A percentile compares a stretch with the other conserved stretches of the same genome.
phyloP scores from a whole-genome alignment of 53 echinoderm and acorn worm species.

The Mesocentrotus franciscanus region DNA sequence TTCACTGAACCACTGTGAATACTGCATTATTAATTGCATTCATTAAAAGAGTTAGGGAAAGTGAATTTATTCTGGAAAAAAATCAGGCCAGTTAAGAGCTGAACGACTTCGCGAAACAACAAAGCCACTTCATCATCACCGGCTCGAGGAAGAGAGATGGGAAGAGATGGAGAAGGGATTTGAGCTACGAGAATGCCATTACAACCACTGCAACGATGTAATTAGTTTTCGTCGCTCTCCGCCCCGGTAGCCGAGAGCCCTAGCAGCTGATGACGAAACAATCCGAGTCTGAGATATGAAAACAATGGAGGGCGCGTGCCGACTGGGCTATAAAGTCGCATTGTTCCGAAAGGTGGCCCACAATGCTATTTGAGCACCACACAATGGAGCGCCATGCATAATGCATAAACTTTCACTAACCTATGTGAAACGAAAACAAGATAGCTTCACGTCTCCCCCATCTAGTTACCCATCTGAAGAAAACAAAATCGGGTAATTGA shows the following conservation, averaged over 20 bases:
- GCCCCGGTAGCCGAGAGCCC: conserved; percentile 50
- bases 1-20: neutral
- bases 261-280: conserved; percentile 66
- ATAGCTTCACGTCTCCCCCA: neutral
- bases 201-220: conserved; percentile 64
- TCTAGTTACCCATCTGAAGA: neutral
- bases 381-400: conserved; percentile 42
- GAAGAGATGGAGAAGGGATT: conserved; percentile 53
- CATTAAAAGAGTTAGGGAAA: conserved; percentile 5
- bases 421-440: conserved; percentile 10
- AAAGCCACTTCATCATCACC: conserved; percentile 52
- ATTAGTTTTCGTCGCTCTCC: conserved; percentile 49
- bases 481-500: neutral
- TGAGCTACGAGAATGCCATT: conserved; percentile 61
- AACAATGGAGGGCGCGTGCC: conserved; percentile 66
- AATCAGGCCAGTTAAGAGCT: neutral
- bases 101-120: conserved; percentile 33
- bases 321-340: conserved; percentile 35
- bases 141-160: conserved; percentile 12
- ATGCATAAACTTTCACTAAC: conserved; percentile 57
- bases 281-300: conserved; percentile 35
- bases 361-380: conserved; percentile 8
- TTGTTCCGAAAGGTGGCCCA: conserved; percentile 29
- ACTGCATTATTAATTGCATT: neutral
- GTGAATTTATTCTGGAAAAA: neutral